Conservation (phyloP, 2,888 invertebrate genomes). For the Nephrotoma guestfalica region DNA sequence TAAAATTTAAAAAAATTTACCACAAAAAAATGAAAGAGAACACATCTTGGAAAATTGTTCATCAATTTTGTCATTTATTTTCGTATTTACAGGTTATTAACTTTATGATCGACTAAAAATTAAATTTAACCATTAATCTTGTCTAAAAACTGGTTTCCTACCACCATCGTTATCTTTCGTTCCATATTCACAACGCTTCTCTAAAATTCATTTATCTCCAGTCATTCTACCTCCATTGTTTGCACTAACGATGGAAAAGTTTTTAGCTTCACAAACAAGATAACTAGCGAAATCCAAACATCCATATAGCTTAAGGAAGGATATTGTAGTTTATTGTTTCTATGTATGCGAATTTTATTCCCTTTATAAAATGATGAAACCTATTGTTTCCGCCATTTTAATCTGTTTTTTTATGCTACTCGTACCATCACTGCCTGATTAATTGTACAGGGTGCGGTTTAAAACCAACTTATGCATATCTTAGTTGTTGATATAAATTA, state of each 20-base stretch:
- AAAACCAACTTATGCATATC: too few relatives aligned
- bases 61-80: neutral
- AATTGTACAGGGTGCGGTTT: too few relatives aligned
- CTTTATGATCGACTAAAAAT: neutral
- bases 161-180: neutral
- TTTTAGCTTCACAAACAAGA: neutral
- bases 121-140: neutral
- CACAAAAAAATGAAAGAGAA: neutral
- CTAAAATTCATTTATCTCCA: neutral
- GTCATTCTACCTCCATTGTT: neutral
- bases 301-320: neutral
- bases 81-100: neutral
- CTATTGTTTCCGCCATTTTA: neutral
- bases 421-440: too few relatives aligned
- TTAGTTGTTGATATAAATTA: too few relatives aligned
- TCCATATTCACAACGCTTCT: neutral
- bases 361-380: neutral
- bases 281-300: neutral
- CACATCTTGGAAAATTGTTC: neutral
- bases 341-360: neutral
- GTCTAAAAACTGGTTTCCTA: neutral
- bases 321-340: neutral
- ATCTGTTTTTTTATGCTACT: neutral
- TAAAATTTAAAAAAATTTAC: neutral
- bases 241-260: neutral